phyloP scores from a whole-genome alignment of 2,113 vertebrate species.

The Otolemur garnettii region DNA sequence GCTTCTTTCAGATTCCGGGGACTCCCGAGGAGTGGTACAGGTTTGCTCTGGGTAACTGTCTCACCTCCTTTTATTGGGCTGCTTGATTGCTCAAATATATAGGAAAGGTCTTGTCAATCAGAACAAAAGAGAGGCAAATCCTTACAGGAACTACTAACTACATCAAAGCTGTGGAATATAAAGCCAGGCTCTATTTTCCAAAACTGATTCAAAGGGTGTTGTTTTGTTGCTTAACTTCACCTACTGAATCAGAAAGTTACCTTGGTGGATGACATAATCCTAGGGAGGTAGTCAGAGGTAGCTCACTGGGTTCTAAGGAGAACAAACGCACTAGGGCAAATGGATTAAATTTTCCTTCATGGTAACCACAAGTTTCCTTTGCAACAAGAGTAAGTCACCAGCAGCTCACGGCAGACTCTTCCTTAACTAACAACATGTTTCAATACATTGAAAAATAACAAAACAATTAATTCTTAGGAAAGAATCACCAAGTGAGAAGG shows the following conservation, averaged over 20 bases:
- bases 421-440: slow-evolving; percentile 30
- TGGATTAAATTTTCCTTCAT: slow-evolving; percentile 64
- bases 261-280: slow-evolving; percentile 84
- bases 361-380: slow-evolving; percentile 67
- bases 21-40: slow-evolving; percentile 46
- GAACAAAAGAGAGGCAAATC: slow-evolving; percentile 85
- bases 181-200: slow-evolving; percentile 84
- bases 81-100: slow-evolving; percentile 87
- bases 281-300: slow-evolving; percentile 72
- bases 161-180: slow-evolving; percentile 84
- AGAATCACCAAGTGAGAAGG: slow-evolving; percentile 52
- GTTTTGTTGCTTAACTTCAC: slow-evolving; percentile 84
- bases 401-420: slow-evolving; percentile 40
- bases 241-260: slow-evolving; percentile 81
- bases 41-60: slow-evolving; percentile 71
- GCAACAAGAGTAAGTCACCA: slow-evolving; percentile 47
- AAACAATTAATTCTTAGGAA: slow-evolving; percentile 57
- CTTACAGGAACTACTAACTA: slow-evolving; percentile 86
- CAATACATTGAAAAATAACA: slow-evolving; percentile 50
- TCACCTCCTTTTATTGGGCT: slow-evolving; percentile 72
- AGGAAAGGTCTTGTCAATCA: slow-evolving; percentile 87
- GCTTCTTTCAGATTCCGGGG: slow-evolving; percentile 61
- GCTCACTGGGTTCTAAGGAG: slow-evolving; percentile 63
- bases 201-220: slow-evolving; percentile 81
- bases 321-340: slow-evolving; percentile 75